Percentiles rank a stretch among this genome's conserved stretches.
These are phyloP conservation scores for Baryphthengus martii DNA, from an alignment of 2,113 vertebrate genomes.

Conservation along the genomic window DNA sequence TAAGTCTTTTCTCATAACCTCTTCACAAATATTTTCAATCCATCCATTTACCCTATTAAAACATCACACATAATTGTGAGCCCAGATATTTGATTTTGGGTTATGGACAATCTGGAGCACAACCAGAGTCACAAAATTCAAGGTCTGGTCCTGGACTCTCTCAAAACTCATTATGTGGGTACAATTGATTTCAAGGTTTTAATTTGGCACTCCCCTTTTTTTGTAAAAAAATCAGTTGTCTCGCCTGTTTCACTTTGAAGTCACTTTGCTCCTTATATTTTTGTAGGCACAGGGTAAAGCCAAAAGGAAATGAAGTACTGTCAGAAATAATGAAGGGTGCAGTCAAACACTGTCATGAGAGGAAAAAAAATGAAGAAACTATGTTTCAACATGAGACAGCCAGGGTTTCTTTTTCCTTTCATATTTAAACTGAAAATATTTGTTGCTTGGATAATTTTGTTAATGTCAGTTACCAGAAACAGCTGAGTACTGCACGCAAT, in stretches of 20 bases:
- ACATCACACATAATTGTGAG: constrained; percentile 23
- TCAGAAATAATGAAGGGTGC: background rate
- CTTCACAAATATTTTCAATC: constrained; percentile 60
- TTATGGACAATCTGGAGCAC: background rate
- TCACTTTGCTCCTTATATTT: constrained; percentile 6
- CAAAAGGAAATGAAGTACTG: constrained; percentile 12
- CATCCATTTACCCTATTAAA: constrained; percentile 3
- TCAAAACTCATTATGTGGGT: background rate
- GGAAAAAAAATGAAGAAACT: background rate
- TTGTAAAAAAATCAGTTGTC: background rate
- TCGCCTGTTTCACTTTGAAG: background rate
- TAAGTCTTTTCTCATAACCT: constrained; percentile 71
- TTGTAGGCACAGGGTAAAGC: background rate
- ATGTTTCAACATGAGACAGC: background rate
- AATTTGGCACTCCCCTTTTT: background rate
- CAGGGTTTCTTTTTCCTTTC: background rate
- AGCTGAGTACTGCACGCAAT: background rate
- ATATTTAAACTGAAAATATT: background rate
- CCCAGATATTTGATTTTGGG: constrained; percentile 8
- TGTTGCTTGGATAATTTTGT: background rate
- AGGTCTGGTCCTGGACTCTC: background rate
- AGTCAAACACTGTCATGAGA: background rate
- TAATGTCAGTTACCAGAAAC: background rate
- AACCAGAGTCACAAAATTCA: background rate
- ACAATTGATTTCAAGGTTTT: background rate